These are phyloP conservation scores for Basileuterus tristriatus DNA, from an alignment of 2,797 vertebrate species.

Conservation along the genomic window DNA sequence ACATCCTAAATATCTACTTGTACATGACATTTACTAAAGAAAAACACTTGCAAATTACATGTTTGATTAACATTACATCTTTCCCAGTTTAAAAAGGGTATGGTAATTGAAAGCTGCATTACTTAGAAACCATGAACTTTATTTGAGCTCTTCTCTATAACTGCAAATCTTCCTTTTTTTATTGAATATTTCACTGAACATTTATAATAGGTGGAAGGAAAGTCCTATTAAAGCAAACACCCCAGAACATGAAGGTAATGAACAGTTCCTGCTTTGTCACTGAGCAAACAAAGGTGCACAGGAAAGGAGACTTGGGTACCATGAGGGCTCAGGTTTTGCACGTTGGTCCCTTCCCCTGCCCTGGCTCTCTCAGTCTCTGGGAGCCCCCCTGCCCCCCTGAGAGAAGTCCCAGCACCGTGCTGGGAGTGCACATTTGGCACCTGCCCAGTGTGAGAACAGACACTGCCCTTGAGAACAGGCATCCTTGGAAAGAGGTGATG, in stretches of 20 bases:
- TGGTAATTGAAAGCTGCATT: slow-evolving; percentile 77
- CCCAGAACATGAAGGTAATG: slow-evolving; percentile 27
- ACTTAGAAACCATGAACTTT: slow-evolving; percentile 78
- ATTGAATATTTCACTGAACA: slow-evolving; percentile 64
- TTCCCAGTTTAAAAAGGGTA: slow-evolving; percentile 76
- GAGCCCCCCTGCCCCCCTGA: background rate
- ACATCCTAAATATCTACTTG: slow-evolving; percentile 76
- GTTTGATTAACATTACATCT: slow-evolving; percentile 83
- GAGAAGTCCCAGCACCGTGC: fast-evolving
- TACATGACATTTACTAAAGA: slow-evolving; percentile 81
- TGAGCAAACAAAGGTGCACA: background rate
- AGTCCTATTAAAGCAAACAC: slow-evolving; percentile 57
- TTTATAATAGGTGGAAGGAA: slow-evolving; percentile 37
- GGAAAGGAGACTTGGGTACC: background rate
- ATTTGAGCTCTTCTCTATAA: slow-evolving; percentile 65
- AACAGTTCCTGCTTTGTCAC: slow-evolving; percentile 47
- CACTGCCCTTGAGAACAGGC: background rate
- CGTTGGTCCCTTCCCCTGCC: fast-evolving
- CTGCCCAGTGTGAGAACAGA: background rate
- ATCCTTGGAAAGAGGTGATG: background rate
- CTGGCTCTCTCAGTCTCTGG: background rate
- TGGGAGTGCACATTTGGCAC: background rate
- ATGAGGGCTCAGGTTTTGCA: background rate
- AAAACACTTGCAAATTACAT: slow-evolving; percentile 83
- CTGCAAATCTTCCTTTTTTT: slow-evolving; percentile 62